A percentile compares a stretch with the other conserved stretches of the same genome.
Evolutionary conservation across 2,888 invertebrate genomes (phyloP).

Genomic region (Tiliacea aurago): DNA sequence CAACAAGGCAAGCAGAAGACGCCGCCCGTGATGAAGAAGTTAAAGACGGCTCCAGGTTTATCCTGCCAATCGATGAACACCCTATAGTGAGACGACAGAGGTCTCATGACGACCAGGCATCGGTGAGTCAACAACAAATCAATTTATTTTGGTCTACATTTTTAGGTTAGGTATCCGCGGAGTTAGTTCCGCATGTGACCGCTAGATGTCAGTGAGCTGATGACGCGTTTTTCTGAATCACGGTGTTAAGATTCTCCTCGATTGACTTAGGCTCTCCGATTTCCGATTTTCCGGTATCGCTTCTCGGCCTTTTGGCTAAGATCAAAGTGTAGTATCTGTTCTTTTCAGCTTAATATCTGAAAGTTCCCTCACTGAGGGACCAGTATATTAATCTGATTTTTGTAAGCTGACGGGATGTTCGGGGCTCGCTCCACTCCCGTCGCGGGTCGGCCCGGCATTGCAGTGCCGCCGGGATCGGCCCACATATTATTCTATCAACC

Average conservation of each 20-base stretch:
- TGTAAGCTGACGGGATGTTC: conserved; percentile 69
- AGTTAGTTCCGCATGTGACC: conserved; percentile 2
- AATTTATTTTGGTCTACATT: too few species aligned
- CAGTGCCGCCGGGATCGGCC: conserved; percentile 73
- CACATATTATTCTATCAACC: conserved; percentile 33
- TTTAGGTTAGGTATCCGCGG: conserved; percentile 21
- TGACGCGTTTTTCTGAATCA: conserved; percentile 49
- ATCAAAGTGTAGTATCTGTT: conserved; percentile 74
- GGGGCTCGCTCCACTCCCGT: conserved; percentile 56
- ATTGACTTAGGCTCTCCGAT: conserved; percentile 27
- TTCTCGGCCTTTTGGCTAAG: conserved; percentile 74
- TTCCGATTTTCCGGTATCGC: conserved; percentile 51
- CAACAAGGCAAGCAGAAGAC: conserved; percentile 88
- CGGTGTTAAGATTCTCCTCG: conserved; percentile 64
- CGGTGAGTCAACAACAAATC: conserved; percentile 75
- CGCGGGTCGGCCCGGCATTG: conserved; percentile 73
- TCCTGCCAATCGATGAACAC: conserved; percentile 80
- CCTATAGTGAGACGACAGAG: conserved; percentile 74
- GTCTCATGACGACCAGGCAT: conserved; percentile 85
- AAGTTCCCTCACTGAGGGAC: conserved; percentile 66
- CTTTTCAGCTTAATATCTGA: conserved; percentile 71
- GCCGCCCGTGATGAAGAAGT: conserved; percentile 85
- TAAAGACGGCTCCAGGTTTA: conserved; percentile 79
- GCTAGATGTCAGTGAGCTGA: conserved; percentile 64
- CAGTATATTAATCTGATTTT: conserved; percentile 71